These are phyloP conservation scores for Trichosurus vulpecula DNA, from an alignment of 2,797 vertebrate species.

Conservation along the genomic window DNA sequence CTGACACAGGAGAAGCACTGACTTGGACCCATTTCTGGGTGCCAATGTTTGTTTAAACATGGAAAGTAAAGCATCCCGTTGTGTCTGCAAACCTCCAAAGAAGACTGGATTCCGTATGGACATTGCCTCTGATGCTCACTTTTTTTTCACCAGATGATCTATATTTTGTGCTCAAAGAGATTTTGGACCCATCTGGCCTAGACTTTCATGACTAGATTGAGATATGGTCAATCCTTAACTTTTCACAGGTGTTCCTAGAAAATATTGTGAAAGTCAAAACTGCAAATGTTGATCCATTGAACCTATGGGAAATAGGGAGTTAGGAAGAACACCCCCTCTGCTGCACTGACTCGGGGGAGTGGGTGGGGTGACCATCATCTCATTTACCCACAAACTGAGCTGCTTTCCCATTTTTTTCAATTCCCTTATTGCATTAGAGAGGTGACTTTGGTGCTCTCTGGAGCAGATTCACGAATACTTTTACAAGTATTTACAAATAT, in stretches of 20 bases:
- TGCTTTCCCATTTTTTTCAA: neutral
- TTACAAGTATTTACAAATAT: neutral
- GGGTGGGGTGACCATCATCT: neutral
- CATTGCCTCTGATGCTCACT: accelerated
- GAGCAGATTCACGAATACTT: neutral
- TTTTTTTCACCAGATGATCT: neutral
- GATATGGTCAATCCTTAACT: neutral
- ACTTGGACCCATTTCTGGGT: neutral
- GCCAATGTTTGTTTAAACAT: neutral
- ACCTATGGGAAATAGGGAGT: neutral
- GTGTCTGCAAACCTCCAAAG: neutral
- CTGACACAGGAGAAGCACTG: neutral
- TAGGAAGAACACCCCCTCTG: neutral
- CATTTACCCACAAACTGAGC: neutral
- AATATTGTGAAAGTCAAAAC: neutral
- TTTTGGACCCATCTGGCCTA: neutral
- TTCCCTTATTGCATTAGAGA: neutral
- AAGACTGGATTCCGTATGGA: neutral
- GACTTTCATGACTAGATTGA: neutral
- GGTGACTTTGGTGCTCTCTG: neutral
- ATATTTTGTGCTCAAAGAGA: neutral
- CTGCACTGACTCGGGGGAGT: accelerated
- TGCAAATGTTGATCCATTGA: neutral
- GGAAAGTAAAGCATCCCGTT: neutral
- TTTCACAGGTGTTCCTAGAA: neutral